These are phyloP conservation scores for Crypturellus undulatus DNA, from an alignment of 2,113 vertebrate species.

Conservation along the genomic window DNA sequence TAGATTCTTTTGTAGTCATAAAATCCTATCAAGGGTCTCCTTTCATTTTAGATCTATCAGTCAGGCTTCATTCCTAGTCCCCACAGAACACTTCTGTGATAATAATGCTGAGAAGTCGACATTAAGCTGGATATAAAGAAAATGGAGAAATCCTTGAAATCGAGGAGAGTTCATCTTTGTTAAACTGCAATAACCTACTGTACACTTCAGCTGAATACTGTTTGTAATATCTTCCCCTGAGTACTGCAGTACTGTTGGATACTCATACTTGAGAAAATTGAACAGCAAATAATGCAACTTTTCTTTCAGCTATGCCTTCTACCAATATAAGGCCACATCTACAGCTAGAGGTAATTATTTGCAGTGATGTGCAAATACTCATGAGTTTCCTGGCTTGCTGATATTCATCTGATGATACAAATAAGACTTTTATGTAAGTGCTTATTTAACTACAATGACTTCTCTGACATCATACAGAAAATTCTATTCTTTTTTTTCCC, in stretches of 20 bases:
- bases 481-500: not conserved
- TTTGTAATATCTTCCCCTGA: slow-evolving; percentile 45
- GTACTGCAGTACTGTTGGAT: not conserved
- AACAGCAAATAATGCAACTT: slow-evolving; percentile 25
- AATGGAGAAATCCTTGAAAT: slow-evolving; percentile 58
- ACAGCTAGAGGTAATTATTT: not conserved
- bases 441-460: not conserved
- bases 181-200: slow-evolving; percentile 51
- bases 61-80: slow-evolving; percentile 19
- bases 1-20: slow-evolving; percentile 38
- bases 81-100: slow-evolving; percentile 24
- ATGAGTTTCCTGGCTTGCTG: not conserved
- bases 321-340: not conserved
- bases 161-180: slow-evolving; percentile 45
- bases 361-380: not conserved
- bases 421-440: not conserved
- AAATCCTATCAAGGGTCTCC: slow-evolving; percentile 33
- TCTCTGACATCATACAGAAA: not conserved
- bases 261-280: slow-evolving; percentile 22
- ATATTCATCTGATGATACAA: not conserved
- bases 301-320: slow-evolving; percentile 2
- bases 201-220: slow-evolving; percentile 35
- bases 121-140: slow-evolving; percentile 41
- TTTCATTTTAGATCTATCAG: slow-evolving; percentile 39
- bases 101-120: slow-evolving; percentile 22